Evolutionary conservation across 2,888 invertebrate genomes (phyloP), one percentile per base, ranked within the genome.

Genomic region (Chirona hameri): DNA sequence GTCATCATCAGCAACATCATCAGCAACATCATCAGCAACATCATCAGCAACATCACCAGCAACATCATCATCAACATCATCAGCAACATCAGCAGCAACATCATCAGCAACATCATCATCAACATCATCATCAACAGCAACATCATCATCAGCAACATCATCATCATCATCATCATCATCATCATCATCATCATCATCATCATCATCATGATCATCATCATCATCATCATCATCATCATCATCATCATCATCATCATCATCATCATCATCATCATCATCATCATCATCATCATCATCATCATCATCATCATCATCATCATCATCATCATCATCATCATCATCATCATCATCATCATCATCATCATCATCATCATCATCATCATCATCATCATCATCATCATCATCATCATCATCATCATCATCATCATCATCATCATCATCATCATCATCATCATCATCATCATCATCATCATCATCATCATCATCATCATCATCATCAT

Each of bases 201-300:
- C 24, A 0, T 80, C 14, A 80, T 80, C 48, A 80, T 31, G 12
- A 80, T 80, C 3, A 27, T 80, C 1, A 80, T 80, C 24, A 80
- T 80, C 24, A 80, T n/a, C 24, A 31, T 80, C 24, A 80, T 80
- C 24, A 80, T 80, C 48, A 27, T 80, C 24, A 79, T 79, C 46
- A 79, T 4, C 21, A 79, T 79, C 46, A 79, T 24, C 1, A 80
- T 0, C 24, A 80, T 39, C 1, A 31, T 0, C 48, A 39, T 80
- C 24, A 80, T 39, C 46, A 7, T 79, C 46, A 10, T 14, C 46
- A 79, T 14, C 46, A 79, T 14, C 46, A 79, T 79, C 14, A 9
- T 79, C 46, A 79, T 79, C 31, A n/a, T 79, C 31, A n/a, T 79
- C 31, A n/a, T 79, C 31, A 79, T 79, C 79, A 79, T 80, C 15